These are phyloP conservation scores for Panagrolaimus sp. DNA, from an alignment of 1,140 invertebrate species.

Conservation along the genomic window DNA sequence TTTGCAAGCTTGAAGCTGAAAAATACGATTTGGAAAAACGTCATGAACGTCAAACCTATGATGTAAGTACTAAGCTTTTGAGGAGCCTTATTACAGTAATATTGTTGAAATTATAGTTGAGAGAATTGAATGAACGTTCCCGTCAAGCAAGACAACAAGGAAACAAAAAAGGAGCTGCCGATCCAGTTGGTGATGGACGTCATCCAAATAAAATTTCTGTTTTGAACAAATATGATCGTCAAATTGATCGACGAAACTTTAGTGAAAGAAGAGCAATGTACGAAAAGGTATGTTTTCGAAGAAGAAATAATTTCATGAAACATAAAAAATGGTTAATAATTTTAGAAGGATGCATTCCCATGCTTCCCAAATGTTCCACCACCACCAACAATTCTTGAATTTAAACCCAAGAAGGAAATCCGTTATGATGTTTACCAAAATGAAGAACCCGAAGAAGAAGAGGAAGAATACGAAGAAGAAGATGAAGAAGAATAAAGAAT, in stretches of 20 bases:
- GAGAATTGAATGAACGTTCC: conserved; percentile 95
- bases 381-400: conserved; percentile 53
- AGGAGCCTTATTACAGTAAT: too few species aligned
- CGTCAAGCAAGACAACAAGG: conserved; percentile 93
- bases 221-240: conserved; percentile 95
- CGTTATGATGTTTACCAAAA: conserved; percentile 17
- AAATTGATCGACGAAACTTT: conserved; percentile 75
- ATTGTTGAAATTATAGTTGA: conserved; percentile 71
- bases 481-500: conserved; percentile 34
- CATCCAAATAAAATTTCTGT: conserved; percentile 88
- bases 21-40: conserved; percentile 99
- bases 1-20: conserved; percentile 93
- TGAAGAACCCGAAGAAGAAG: conserved; percentile 31
- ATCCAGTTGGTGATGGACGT: conserved; percentile 28
- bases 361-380: conserved; percentile 58
- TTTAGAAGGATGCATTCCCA: conserved; percentile 54
- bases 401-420: conserved; percentile 27
- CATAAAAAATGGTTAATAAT: not conserved
- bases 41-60: conserved; percentile 97
- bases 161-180: conserved; percentile 86
- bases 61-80: conserved; percentile 69
- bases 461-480: conserved; percentile 36
- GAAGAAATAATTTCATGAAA: too few species aligned
- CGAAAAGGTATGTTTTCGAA: conserved; percentile 52
- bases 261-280: conserved; percentile 53